Evolutionary conservation across 2,888 invertebrate genomes (phyloP).

Genomic region (Unio pictorum): DNA sequence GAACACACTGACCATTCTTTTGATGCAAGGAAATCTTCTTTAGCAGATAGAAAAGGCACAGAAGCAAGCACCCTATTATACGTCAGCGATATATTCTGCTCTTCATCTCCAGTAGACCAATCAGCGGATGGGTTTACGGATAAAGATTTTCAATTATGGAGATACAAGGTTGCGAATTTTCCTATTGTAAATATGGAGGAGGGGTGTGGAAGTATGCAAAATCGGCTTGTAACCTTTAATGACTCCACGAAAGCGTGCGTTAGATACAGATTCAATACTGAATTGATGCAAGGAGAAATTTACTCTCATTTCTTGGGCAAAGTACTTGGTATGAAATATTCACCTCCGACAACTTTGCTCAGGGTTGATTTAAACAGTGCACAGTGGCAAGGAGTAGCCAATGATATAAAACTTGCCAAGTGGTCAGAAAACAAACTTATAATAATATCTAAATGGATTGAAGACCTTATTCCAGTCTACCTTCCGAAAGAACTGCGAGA

Average conservation of each 20-base stretch:
- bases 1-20: too few species aligned
- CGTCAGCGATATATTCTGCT: constrained; percentile 39
- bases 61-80: too few species aligned
- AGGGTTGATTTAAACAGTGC: constrained; percentile 74
- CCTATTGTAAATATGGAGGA: constrained; percentile 81
- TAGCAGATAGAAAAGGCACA: too few species aligned
- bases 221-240: constrained; percentile 83
- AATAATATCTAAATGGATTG: constrained; percentile 79
- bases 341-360: constrained; percentile 83
- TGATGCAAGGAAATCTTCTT: too few species aligned
- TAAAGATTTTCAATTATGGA: constrained; percentile 76
- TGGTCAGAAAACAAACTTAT: constrained; percentile 87
- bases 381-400: constrained; percentile 70
- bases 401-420: constrained; percentile 82
- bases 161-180: constrained; percentile 73
- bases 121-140: constrained; percentile 46
- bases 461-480: constrained; percentile 82
- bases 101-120: constrained; percentile 26
- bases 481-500: constrained; percentile 86
- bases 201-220: constrained; percentile 92
- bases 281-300: constrained; percentile 92
- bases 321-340: constrained; percentile 80
- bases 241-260: constrained; percentile 87
- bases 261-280: constrained; percentile 88
- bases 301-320: constrained; percentile 88